These are phyloP conservation scores for Colaptes auratus DNA, from an alignment of 2,113 vertebrate genomes.

Conservation along the genomic window DNA sequence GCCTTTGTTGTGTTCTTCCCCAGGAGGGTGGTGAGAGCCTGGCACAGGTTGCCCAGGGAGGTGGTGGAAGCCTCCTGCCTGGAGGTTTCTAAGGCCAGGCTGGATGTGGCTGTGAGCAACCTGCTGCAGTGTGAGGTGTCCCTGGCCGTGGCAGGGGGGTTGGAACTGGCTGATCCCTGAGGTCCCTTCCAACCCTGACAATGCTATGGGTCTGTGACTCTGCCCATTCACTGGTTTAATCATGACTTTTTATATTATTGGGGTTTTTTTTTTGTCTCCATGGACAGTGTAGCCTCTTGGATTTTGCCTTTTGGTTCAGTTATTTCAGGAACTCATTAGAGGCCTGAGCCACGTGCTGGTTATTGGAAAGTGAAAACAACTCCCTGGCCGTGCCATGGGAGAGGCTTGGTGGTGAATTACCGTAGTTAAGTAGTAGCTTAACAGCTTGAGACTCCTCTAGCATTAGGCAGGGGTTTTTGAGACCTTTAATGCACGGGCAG, in stretches of 20 bases:
- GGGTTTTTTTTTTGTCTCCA: not conserved
- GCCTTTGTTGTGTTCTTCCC: conserved; percentile 8
- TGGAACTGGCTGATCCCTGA: no score
- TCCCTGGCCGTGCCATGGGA: conserved; percentile 45
- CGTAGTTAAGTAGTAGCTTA: conserved; percentile 47
- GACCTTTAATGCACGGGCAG: conserved; percentile 5
- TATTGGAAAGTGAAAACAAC: conserved; percentile 65
- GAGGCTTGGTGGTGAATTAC: conserved; percentile 52
- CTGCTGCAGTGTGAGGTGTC: no score
- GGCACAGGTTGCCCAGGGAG: no score
- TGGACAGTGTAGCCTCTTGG: conserved; percentile 23
- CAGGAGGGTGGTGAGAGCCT: no score
- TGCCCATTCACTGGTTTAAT: conserved; percentile 69
- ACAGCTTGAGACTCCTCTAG: conserved; percentile 51
- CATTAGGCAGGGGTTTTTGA: conserved; percentile 33
- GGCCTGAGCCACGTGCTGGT: conserved; percentile 47
- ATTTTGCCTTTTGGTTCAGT: conserved; percentile 63
- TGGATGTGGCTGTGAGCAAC: no score
- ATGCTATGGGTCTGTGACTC: not conserved
- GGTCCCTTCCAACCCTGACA: no score
- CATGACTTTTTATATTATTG: not conserved
- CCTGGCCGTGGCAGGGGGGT: no score
- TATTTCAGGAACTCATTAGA: conserved; percentile 77
- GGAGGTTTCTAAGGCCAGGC: no score
- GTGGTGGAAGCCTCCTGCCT: no score